phyloP scores from a whole-genome alignment of 2,888 invertebrate genomes.

The Melipona bicolor region DNA sequence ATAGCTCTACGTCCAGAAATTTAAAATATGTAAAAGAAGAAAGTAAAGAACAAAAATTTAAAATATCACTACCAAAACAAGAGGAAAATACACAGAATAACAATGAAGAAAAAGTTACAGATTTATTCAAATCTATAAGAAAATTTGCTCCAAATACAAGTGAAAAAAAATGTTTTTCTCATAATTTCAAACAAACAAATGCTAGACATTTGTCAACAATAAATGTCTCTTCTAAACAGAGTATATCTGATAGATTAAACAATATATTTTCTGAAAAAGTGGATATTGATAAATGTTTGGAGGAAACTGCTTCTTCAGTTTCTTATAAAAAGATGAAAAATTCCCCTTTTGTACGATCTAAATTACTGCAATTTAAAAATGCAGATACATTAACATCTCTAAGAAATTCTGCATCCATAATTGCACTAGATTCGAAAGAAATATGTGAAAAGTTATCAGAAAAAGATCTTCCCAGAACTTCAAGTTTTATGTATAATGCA shows the following conservation, averaged over 20 bases:
- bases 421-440: neutral
- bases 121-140: constrained; percentile 24
- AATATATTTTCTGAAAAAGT: constrained; percentile 2
- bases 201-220: neutral
- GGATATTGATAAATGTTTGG: neutral
- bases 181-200: neutral
- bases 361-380: constrained; percentile 35
- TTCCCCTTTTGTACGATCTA: constrained; percentile 25
- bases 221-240: neutral
- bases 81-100: neutral
- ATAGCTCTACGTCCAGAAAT: neutral
- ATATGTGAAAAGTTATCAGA: neutral
- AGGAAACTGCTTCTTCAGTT: neutral
- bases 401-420: neutral
- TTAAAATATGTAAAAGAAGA: neutral
- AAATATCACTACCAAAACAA: neutral
- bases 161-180: neutral
- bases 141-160: constrained; percentile 8
- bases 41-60: neutral
- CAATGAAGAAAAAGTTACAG: constrained; percentile 1
- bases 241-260: neutral
- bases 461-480: constrained; percentile 2
- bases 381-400: constrained; percentile 14
- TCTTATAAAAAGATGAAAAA: neutral
- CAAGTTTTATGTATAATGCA: neutral